phyloP scores from a whole-genome alignment of 2,888 invertebrate species.

The Pachydiplax longipennis region DNA sequence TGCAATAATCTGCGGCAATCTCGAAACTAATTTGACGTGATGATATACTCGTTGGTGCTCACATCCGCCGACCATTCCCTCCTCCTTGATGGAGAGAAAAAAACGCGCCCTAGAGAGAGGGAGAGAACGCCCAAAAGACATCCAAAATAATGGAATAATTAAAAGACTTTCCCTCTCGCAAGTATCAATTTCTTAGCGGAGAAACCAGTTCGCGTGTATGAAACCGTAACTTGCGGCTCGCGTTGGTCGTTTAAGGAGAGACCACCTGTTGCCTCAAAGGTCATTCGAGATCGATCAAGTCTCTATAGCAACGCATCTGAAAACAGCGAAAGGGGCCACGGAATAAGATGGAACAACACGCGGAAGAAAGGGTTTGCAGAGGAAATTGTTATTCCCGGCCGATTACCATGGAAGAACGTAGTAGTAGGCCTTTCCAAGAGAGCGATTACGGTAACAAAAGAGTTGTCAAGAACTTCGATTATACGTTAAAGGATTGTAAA shows the following conservation, averaged over 20 bases:
- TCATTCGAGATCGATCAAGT: not conserved
- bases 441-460: no score
- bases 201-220: not conserved
- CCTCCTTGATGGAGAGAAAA: not conserved
- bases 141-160: slow-evolving; percentile 1
- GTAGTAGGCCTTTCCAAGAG: no score
- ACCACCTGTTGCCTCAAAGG: not conserved
- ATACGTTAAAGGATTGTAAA: no score
- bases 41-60: not conserved
- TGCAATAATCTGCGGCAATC: not conserved
- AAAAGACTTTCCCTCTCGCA: not conserved
- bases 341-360: not conserved
- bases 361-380: not conserved
- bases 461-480: no score
- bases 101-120: not conserved
- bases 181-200: not conserved
- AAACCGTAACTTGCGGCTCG: not conserved
- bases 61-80: not conserved
- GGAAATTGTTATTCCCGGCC: not conserved
- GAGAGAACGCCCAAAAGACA: not conserved
- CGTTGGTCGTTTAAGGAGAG: not conserved
- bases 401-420: not conserved
- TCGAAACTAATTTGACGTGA: not conserved
- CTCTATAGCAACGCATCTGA: not conserved
- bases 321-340: not conserved